Evolutionary conservation across 2,888 invertebrate genomes (phyloP), one percentile per base, ranked within the genome.

Genomic region (Pteria penguin): DNA sequence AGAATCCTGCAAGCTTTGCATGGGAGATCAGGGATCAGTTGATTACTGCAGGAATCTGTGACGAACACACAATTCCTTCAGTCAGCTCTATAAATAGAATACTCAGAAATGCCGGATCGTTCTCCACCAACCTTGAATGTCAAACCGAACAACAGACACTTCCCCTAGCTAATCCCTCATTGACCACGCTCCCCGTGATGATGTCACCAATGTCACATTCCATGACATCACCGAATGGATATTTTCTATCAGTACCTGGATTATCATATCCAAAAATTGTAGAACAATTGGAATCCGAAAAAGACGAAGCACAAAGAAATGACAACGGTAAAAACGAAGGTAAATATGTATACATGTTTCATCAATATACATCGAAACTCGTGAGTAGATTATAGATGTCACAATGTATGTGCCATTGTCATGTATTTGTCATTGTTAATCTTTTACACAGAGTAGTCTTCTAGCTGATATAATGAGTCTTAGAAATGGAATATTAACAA

Each of bases 1-100:
- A 98, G 92, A 97, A 98, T 92, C 98, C 98, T 0, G 96, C 97
- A 4, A 96, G 98, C 95, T 98, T 98, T 92, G 98, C 98, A 11
- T 98, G 98, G 97, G 98, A 98, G 94, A 98, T 98, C 82, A 94
- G 98, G 96, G 91, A 98, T 92, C 95, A 96, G 87, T 94, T 98
- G 81, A 95, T 98, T 71, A 95, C 96, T 61, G 97, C 97, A 88
- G 94, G 97, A 74, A 96, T 97, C 83, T 98, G 97, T 90, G 97
- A 97, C 91, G 90, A 92, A 33, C 90, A 90, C 29, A 89, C 92
- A 75, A 96, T 97, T 85, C 98, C 98, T 0, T 97, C 97, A 8
- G 97, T 98, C 85, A 97, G 97, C 79, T 97, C 97, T 0, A 97
- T 98, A 75, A 98, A 98, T 93, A 94, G 98, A 84, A 98, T 98